Evolutionary conservation across 2,888 invertebrate genomes (phyloP), one percentile per base, ranked within the genome.

Genomic region (Luperina testacea): DNA sequence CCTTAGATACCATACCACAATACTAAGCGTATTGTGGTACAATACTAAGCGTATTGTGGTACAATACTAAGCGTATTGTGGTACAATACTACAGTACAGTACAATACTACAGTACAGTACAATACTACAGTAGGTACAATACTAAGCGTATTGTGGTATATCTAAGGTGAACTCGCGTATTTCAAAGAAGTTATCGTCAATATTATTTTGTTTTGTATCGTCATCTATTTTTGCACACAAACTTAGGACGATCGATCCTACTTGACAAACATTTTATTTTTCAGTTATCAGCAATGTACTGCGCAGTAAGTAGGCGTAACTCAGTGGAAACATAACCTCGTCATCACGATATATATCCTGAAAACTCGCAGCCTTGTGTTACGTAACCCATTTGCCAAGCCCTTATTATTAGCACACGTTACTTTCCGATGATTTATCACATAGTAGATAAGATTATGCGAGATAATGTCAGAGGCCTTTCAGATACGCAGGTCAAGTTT

Each of bases 401-500:
- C 82, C 67, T 53, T 45, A 11, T 20, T 67, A 38, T 71, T 77
- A 11, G 59, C 53, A 67, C 61, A 71, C 45, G 67, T 38, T 70
- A 42, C 8, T 76, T 65, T 63, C n/a, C 27, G 82, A 81, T 81
- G 68, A 8, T 57, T 13, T 82, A 57, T 61, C 48, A 20, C 27
- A 17, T 0, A 53, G 8, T 42, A 48, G 78, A 81, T 81, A 82
- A 78, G 78, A 82, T 57, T 51, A n/a, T 32, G 0, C 3, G 27
- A 63, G 48, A 81, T 63, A 81, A 51, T 57, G n/a, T 20, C n/a
- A 53, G 61, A 78, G 67, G 82, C 81, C 77, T 61, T 71, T 13
- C n/a, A n/a, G 38, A 38, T 70, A 20, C 6, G 2, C 71, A 77
- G 78, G 71, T 78, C 71, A 72, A 68, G 65, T 72, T 78, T 72